phyloP scores from a whole-genome alignment of 2,888 invertebrate genomes.

The Apoda limacodes region DNA sequence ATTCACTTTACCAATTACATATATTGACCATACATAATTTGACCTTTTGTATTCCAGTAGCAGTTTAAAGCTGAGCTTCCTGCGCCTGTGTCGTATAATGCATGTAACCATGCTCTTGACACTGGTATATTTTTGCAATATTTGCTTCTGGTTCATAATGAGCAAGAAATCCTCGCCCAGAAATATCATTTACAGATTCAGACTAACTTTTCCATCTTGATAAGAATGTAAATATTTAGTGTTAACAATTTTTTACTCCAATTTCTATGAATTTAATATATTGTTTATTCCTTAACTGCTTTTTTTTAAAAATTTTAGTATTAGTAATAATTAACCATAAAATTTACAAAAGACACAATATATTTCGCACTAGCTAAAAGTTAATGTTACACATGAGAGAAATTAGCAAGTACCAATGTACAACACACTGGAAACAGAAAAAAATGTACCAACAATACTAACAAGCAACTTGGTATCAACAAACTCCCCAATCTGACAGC shows the following conservation, averaged over 20 bases:
- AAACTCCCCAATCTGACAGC: too few species aligned
- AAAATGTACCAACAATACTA: too few species aligned
- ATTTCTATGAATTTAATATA: slow-evolving; percentile 1
- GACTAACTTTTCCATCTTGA: slow-evolving; percentile 31
- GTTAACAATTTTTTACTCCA: slow-evolving; percentile 3
- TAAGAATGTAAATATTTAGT: too few species aligned
- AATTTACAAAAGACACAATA: too few species aligned
- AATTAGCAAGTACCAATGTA: too few species aligned
- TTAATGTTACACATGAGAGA: too few species aligned
- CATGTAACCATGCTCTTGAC: slow-evolving; percentile 56
- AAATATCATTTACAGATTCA: slow-evolving; percentile 40
- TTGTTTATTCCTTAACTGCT: not conserved
- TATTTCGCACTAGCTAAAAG: too few species aligned
- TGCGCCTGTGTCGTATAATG: slow-evolving; percentile 47
- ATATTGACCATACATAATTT: too few species aligned
- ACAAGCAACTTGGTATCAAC: too few species aligned
- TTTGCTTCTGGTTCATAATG: slow-evolving; percentile 56
- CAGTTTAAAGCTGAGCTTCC: slow-evolving; percentile 49
- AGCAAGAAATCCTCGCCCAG: slow-evolving; percentile 43
- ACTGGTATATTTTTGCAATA: slow-evolving; percentile 55
- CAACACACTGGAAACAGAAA: too few species aligned
- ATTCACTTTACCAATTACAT: too few species aligned
- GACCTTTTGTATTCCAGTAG: slow-evolving; percentile 39
- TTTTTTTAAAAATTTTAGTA: not conserved
- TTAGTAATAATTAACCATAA: too few species aligned